Conservation (phyloP, 1,140 invertebrate genomes). For the Schlechtendalia chinensis region DNA sequence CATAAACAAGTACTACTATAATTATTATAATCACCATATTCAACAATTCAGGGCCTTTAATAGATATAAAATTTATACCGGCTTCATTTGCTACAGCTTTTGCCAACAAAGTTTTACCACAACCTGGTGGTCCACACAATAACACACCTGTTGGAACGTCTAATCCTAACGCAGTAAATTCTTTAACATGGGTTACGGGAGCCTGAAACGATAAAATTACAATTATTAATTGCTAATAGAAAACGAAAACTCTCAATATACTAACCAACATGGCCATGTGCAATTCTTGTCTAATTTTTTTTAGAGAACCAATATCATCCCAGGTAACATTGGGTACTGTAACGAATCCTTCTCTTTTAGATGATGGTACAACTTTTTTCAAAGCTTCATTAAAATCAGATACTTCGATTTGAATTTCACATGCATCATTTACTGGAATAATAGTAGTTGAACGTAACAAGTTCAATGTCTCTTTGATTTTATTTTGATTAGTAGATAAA, state of each 20-base stretch:
- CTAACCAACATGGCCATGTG: slow-evolving; percentile 82
- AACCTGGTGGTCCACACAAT: slow-evolving; percentile 91
- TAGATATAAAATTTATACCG: slow-evolving; percentile 94
- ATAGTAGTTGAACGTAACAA: slow-evolving; percentile 18
- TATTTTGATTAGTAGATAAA: neutral
- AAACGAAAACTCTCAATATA: slow-evolving; percentile 46
- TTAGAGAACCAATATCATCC: slow-evolving; percentile 93
- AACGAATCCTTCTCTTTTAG: slow-evolving; percentile 94
- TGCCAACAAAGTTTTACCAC: slow-evolving; percentile 88
- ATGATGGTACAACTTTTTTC: slow-evolving; percentile 83
- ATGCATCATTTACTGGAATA: slow-evolving; percentile 60
- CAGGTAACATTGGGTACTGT: slow-evolving; percentile 96
- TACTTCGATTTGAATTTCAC: slow-evolving; percentile 65
- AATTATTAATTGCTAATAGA: neutral
- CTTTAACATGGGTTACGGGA: slow-evolving; percentile 82
- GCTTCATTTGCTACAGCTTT: slow-evolving; percentile 96
- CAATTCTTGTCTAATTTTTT: slow-evolving; percentile 83
- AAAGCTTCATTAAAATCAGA: slow-evolving; percentile 78
- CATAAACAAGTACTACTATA: neutral
- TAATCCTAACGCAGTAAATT: slow-evolving; percentile 75
- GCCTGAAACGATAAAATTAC: slow-evolving; percentile 61
- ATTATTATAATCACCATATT: slow-evolving; percentile 76
- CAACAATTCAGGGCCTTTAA: slow-evolving; percentile 93
- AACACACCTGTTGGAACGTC: slow-evolving; percentile 81
- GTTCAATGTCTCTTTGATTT: slow-evolving; percentile 7